Conservation (phyloP, 2,797 vertebrate genomes). For the Malurus leucopterus region DNA sequence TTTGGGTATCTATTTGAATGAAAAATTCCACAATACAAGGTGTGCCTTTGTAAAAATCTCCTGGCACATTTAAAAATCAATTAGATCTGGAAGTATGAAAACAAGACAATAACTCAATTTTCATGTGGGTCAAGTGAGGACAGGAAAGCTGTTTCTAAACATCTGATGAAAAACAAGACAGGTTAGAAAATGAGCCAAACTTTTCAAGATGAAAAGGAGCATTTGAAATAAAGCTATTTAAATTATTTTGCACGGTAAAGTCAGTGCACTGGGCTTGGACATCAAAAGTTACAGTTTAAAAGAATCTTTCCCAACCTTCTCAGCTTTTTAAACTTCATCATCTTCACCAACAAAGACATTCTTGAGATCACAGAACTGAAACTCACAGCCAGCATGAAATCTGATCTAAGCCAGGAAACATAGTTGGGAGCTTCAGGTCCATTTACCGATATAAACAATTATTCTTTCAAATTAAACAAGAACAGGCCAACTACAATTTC, state of each 20-base stretch:
- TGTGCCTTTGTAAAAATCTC: background rate
- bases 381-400: constrained; percentile 58
- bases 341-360: constrained; percentile 68
- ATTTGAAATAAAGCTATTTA: constrained; percentile 54
- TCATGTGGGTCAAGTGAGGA: constrained; percentile 29
- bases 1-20: background rate
- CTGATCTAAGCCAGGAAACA: constrained; percentile 44
- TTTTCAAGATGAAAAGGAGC: constrained; percentile 63
- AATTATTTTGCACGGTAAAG: constrained; percentile 54
- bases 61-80: constrained; percentile 12
- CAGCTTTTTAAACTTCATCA: constrained; percentile 61
- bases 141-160: constrained; percentile 45
- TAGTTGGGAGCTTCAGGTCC: constrained; percentile 28
- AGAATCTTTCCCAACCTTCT: constrained; percentile 36
- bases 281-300: constrained; percentile 69
- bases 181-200: constrained; percentile 51
- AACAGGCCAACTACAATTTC: constrained; percentile 49
- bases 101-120: constrained; percentile 29
- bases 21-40: background rate
- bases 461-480: constrained; percentile 55
- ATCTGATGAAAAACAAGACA: constrained; percentile 23
- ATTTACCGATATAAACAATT: constrained; percentile 38
- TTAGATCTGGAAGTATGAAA: constrained; percentile 31
- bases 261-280: constrained; percentile 50
- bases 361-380: constrained; percentile 55